phyloP scores from a whole-genome alignment of 2,888 invertebrate genomes.

The Nectonema munidae region DNA sequence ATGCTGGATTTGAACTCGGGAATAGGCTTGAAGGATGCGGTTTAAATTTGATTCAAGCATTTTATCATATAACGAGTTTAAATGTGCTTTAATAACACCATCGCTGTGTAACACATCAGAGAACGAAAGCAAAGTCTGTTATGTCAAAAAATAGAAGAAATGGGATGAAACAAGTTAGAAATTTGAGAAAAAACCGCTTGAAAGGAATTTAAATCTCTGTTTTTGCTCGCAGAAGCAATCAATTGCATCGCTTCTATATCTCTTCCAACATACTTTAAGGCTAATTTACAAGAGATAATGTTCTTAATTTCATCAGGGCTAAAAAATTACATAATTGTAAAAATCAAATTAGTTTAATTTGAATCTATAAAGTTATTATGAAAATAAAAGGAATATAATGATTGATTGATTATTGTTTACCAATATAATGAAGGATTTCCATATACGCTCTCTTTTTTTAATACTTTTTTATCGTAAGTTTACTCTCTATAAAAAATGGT shows the following conservation, averaged over 20 bases:
- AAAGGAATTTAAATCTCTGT: slow-evolving; percentile 80
- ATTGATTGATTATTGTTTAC: too few species aligned
- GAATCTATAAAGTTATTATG: too few species aligned
- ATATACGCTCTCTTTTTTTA: too few species aligned
- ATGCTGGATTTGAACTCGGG: slow-evolving; percentile 39
- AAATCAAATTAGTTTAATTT: too few species aligned
- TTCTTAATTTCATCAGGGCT: slow-evolving; percentile 76
- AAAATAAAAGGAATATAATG: too few species aligned
- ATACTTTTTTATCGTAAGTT: too few species aligned
- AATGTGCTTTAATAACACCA: slow-evolving; percentile 74
- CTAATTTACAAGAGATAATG: slow-evolving; percentile 75
- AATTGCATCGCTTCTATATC: slow-evolving; percentile 92
- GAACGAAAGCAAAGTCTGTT: too few species aligned
- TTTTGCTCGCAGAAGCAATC: slow-evolving; percentile 73
- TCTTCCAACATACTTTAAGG: slow-evolving; percentile 68
- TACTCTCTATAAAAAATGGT: too few species aligned
- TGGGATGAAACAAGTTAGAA: too few species aligned
- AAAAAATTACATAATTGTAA: slow-evolving; percentile 18
- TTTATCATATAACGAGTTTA: slow-evolving; percentile 76
- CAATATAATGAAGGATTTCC: too few species aligned
- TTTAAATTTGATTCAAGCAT: slow-evolving; percentile 97
- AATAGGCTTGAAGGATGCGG: slow-evolving; percentile 91
- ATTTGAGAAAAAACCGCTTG: slow-evolving; percentile 29
- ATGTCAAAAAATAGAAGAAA: too few species aligned
- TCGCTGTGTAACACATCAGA: too few species aligned